Base-by-base conservation (phyloP, 2,113 vertebrate species). In the Pluvialis apricaria region DNA sequence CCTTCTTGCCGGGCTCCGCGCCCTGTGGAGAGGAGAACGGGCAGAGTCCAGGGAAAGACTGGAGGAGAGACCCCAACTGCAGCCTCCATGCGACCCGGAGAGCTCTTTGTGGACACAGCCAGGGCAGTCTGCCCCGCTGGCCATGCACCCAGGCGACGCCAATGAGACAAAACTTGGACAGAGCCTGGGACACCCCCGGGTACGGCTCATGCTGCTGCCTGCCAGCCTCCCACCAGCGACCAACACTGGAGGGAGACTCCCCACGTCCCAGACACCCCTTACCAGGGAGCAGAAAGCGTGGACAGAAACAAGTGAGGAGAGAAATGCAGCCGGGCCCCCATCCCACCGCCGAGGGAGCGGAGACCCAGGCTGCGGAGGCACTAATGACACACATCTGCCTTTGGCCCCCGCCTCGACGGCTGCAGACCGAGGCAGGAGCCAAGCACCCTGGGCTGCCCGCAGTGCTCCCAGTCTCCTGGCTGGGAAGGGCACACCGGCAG, bases 221-320 rank as follows among this genome's bases (percentile, higher is more conserved):
- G 44, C 38, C 64, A 82, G n/a, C 70, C 36, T 49, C 49, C 28
- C 81, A 66, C 45, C 61, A 10, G 29, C 18, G n/a, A 38, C 47
- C 81, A 29, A 0, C 42, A 3, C 36, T 1, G 21, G 14, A 29
- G 40, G 70, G 32, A 49, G 5, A 14, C 47, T 24, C 24, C 3
- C 3, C 0, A 0, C 3, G 1, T 3, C 45, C 72, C 47, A 19
- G n/a, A 4, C 0, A 0, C 20, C 57, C 11, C n/a, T 92, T 11
- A 13, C 9, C 1, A 0, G 34, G 3, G 68, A 62, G 44, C 32
- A 44, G 42, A 10, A 17, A 10, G 32, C 0, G 9, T 11, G 38
- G 14, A 22, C n/a, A 38, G 52, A 20, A 36, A 8, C 13, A 1
- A 36, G 54, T 0, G n/a, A 21, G 5, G 61, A 19, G 17, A 1